These are phyloP conservation scores for Saiga tatarica DNA, from an alignment of 2,113 vertebrate genomes.

Conservation along the genomic window DNA sequence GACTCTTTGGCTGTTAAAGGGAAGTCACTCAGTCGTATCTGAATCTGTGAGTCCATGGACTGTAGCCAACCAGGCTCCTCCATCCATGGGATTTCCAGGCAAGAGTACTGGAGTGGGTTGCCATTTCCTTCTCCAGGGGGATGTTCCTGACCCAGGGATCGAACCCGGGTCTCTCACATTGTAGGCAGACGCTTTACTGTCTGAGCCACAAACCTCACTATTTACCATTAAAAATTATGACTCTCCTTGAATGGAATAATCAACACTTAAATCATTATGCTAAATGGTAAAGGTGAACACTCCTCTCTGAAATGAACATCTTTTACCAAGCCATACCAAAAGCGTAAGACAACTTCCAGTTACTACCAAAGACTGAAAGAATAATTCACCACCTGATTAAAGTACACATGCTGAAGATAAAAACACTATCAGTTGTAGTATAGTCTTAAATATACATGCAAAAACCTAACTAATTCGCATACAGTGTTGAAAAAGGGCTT, in stretches of 20 bases:
- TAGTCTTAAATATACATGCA: conserved; percentile 62
- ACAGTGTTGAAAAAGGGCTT: conserved; percentile 45
- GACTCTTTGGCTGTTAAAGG: conserved; percentile 28
- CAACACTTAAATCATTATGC: conserved; percentile 53
- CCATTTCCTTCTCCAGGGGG: not conserved
- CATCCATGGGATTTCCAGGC: not conserved
- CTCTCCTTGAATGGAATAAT: conserved; percentile 69
- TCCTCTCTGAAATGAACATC: conserved; percentile 61
- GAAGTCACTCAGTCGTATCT: not conserved
- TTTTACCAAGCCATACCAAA: conserved; percentile 52
- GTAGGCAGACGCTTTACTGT: fast-evolving
- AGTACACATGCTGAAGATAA: conserved; percentile 54
- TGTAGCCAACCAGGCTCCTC: not conserved
- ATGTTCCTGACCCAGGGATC: not conserved
- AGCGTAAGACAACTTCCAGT: conserved; percentile 56
- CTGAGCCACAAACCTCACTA: not conserved
- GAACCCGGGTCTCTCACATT: not conserved
- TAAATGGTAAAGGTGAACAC: conserved; percentile 53
- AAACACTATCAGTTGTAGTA: conserved; percentile 43
- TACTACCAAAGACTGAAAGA: conserved; percentile 50
- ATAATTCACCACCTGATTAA: conserved; percentile 37
- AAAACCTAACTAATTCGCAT: conserved; percentile 38
- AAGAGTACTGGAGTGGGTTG: not conserved
- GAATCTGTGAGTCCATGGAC: not conserved
- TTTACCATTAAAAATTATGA: conserved; percentile 58